phyloP scores from a whole-genome alignment of 2,113 vertebrate genomes.

The Cromileptes altivelis region DNA sequence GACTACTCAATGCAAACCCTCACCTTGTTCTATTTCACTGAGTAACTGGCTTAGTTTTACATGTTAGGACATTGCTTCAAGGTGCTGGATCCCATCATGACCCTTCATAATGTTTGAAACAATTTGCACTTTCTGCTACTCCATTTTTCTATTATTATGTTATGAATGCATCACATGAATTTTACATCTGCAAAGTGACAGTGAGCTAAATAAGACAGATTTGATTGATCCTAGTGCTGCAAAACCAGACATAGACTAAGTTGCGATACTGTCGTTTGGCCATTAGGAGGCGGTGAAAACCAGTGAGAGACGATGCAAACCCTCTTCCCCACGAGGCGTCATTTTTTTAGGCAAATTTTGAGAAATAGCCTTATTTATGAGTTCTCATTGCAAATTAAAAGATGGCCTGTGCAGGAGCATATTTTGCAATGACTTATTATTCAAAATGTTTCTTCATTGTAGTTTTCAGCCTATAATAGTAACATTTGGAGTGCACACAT shows the following conservation, averaged over 20 bases:
- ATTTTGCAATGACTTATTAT: not conserved
- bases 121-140: not conserved
- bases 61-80: not conserved
- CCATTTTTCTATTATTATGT: no score
- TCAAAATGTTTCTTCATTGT: not conserved
- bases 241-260: not conserved
- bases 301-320: not conserved
- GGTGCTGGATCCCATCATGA: not conserved
- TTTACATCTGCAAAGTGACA: not conserved
- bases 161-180: not conserved
- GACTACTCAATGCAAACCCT: not conserved
- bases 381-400: not conserved
- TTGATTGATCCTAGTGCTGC: not conserved
- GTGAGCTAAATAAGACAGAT: not conserved
- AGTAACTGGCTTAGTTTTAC: conserved; percentile 14
- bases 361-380: not conserved
- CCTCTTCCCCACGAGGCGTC: not conserved
- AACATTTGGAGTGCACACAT: no score
- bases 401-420: not conserved
- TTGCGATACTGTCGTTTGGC: conserved; percentile 21
- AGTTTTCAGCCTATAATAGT: not conserved
- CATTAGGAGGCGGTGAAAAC: conserved; percentile 43
- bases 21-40: not conserved
- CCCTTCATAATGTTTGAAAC: not conserved
- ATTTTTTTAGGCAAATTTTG: not conserved